Evolutionary conservation across 2,113 vertebrate genomes (phyloP), one percentile per base, ranked within the genome.

Genomic region (Tetrao urogallus): DNA sequence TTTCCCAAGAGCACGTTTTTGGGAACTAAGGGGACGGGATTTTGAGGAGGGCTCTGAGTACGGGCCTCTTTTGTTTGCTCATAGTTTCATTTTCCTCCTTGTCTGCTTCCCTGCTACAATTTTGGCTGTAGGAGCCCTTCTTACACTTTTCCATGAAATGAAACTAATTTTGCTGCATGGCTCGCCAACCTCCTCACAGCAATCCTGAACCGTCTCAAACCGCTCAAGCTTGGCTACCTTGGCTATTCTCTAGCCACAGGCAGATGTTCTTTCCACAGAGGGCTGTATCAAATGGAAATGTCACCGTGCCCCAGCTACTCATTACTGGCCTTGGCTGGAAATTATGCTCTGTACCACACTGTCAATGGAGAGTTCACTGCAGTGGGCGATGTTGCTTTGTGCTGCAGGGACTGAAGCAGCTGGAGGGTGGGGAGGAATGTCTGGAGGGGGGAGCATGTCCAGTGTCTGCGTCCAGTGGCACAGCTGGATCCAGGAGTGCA

Each of bases 381-480:
- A 77, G 10, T 0, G 0, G 56, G 56, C 0, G 1, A 76, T 6
- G 82, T 27, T 92, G 80, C 71, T 64, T 58, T 0, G 0, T 64
- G 50, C 4, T 80, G 38, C 36, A 77, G 1, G 24, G 86, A 66
- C 20, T 82, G 90, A 78, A 92, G 78, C 82, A 91, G 92, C 88
- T 91, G 71, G 2, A 38, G 69, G 60, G 28, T 80, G 61, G 69
- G 56, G 61, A 90, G 75, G 21, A 91, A 52, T 1, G 2, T 19
- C 52, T 83, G 82, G 50, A 86, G 28, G 61, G 25, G 57, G 47
- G 38, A 96, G 57, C 50, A 32, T 0, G 1, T 38, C 38, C 38
- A 38, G 38, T 38, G 38, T 38, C 38, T 70, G 40, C 13, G 38
- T 38, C 82, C 93, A 91, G 86, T 88, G 75, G 64, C 92, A 95